phyloP scores from a whole-genome alignment of 1,140 invertebrate species.

The Listronotus oregonensis region DNA sequence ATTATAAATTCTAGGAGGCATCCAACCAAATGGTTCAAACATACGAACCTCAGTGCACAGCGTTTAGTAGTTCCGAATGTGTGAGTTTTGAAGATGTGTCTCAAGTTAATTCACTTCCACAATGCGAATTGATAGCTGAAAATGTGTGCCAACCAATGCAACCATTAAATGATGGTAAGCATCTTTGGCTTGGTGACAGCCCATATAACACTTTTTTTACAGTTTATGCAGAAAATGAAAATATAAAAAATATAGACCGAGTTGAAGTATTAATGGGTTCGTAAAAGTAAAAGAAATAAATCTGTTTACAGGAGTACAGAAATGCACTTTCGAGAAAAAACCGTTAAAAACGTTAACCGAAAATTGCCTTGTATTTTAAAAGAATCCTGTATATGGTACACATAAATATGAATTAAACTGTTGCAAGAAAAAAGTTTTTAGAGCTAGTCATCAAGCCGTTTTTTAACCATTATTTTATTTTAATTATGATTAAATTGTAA shows the following conservation, averaged over 20 bases:
- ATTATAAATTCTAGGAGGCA: constrained; percentile 53
- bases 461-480: constrained; percentile 9
- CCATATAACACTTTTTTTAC: neutral
- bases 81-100: constrained; percentile 49
- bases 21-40: constrained; percentile 55
- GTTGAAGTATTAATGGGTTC: too few relatives aligned
- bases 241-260: too few relatives aligned
- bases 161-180: constrained; percentile 49
- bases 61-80: constrained; percentile 47
- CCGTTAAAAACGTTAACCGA: too few relatives aligned
- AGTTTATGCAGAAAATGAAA: too few relatives aligned
- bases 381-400: neutral
- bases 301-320: too few relatives aligned
- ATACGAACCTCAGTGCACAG: constrained; percentile 46
- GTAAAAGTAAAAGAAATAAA: too few relatives aligned
- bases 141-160: constrained; percentile 38
- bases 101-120: constrained; percentile 41
- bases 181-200: constrained; percentile 31
- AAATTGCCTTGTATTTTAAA: too few relatives aligned
- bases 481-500: neutral
- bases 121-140: constrained; percentile 45
- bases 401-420: neutral
- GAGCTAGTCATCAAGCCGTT: constrained; percentile 1
- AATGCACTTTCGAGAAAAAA: too few relatives aligned
- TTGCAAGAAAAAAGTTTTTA: constrained; percentile 9